A percentile compares a stretch with the other conserved stretches of the same genome.
phyloP scores from a whole-genome alignment of 2,113 vertebrate genomes.

The Trogon surrucura region DNA sequence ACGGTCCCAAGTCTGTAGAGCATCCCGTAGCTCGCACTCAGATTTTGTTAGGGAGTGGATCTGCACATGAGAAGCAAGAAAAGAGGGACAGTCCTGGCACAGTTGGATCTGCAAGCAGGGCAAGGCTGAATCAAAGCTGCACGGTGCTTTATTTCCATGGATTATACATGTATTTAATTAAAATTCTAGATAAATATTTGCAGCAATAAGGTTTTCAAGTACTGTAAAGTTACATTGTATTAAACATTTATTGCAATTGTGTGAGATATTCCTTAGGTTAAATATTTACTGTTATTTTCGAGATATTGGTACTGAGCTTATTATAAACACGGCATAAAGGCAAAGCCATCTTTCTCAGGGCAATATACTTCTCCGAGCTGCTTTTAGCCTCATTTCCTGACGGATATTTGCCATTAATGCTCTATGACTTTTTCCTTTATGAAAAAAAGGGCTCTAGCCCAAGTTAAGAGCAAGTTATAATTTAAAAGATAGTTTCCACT shows the following conservation, averaged over 20 bases:
- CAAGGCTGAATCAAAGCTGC: not conserved
- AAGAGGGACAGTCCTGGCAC: not conserved
- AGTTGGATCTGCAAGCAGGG: not conserved
- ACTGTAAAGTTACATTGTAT: constrained; percentile 52
- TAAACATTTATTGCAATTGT: constrained; percentile 53
- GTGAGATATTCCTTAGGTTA: constrained; percentile 47
- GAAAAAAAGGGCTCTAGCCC: not conserved
- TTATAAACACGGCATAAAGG: constrained; percentile 26
- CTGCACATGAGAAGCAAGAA: not conserved
- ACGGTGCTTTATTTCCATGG: constrained; percentile 37
- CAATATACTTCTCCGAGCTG: constrained; percentile 28
- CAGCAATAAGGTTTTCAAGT: constrained; percentile 45
- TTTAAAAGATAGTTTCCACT: constrained; percentile 62
- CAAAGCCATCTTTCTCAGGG: constrained; percentile 35
- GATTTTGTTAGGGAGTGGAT: not conserved
- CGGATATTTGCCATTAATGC: constrained; percentile 52
- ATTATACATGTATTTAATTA: constrained; percentile 62
- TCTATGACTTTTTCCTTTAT: constrained; percentile 39
- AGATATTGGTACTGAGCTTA: constrained; percentile 38
- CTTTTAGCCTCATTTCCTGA: constrained; percentile 48
- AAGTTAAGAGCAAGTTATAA: constrained; percentile 40
- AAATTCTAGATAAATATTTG: constrained; percentile 65
- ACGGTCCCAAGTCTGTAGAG: not conserved
- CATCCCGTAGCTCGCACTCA: not conserved
- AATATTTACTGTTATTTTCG: constrained; percentile 67